Percentiles rank a stretch among this genome's conserved stretches.
Conservation (phyloP, 2,797 vertebrate species). For the Thalassophryne amazonica region DNA sequence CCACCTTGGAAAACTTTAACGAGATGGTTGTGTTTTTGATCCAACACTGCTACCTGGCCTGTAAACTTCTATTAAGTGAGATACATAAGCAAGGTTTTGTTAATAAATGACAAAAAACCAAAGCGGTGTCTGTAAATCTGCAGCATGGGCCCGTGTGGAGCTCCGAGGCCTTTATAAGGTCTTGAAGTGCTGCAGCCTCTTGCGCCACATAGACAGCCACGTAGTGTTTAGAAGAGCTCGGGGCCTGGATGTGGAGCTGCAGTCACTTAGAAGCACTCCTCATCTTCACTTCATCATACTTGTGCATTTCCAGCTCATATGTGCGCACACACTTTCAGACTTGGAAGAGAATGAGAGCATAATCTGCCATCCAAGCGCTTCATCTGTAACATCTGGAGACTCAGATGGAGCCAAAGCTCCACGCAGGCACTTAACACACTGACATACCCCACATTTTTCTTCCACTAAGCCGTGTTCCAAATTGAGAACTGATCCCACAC, state of each 20-base stretch:
- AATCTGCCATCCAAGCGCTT: conserved; percentile 66
- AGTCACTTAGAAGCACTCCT: conserved; percentile 45
- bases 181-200: conserved; percentile 15
- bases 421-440: conserved; percentile 61
- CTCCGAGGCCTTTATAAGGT: conserved; percentile 58
- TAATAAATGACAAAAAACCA: neutral
- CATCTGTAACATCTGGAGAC: conserved; percentile 75
- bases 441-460: conserved; percentile 27
- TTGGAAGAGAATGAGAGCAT: conserved; percentile 38
- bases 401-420: conserved; percentile 66
- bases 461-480: conserved; percentile 32
- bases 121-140: conserved; percentile 14
- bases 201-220: conserved; percentile 69
- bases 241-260: conserved; percentile 47
- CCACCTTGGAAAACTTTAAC: neutral
- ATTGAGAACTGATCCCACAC: conserved; percentile 17
- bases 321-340: conserved; percentile 3
- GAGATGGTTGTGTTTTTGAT: too few relatives aligned
- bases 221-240: conserved; percentile 71
- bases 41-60: neutral
- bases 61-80: neutral
- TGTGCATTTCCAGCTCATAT: conserved; percentile 3
- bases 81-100: neutral
- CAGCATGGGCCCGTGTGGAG: conserved; percentile 4
- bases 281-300: conserved; percentile 26